phyloP scores from a whole-genome alignment of 2,888 invertebrate genomes.

The Keiferia lycopersicella region DNA sequence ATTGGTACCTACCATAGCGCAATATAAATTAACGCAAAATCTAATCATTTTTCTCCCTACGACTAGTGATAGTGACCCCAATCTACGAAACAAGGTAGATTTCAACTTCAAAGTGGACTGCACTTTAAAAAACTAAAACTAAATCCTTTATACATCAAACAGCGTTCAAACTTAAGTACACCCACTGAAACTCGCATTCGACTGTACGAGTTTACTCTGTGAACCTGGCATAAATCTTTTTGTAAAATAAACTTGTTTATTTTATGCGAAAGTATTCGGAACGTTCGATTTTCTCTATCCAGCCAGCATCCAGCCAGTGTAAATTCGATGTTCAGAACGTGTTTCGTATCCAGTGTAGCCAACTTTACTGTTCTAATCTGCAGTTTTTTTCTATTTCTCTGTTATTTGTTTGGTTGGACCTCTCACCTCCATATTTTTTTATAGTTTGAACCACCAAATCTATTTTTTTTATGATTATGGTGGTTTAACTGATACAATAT shows the following conservation, averaged over 20 bases:
- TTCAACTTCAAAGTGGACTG: not conserved
- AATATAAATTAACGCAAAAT: no score
- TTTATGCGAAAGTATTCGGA: slow-evolving; percentile 30
- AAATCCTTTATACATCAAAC: not conserved
- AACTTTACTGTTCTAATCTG: no score
- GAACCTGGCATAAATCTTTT: slow-evolving; percentile 50
- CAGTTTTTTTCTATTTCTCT: no score
- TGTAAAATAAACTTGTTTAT: slow-evolving; percentile 50
- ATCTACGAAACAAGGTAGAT: not conserved
- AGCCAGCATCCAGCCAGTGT: not conserved
- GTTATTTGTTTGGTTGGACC: no score
- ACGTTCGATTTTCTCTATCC: slow-evolving; percentile 12
- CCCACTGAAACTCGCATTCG: not conserved
- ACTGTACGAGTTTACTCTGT: slow-evolving; percentile 18
- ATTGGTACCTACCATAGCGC: no score
- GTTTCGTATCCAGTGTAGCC: no score
- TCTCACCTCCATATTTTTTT: no score
- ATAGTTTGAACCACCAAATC: no score
- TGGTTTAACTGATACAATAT: no score
- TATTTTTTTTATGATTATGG: no score
- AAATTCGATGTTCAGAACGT: not conserved
- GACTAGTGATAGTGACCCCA: no score
- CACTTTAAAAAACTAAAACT: not conserved
- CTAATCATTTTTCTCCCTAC: no score
- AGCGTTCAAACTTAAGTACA: not conserved